These are phyloP conservation scores for Poecilia velifera DNA, from an alignment of 2,797 vertebrate genomes.

Conservation along the genomic window DNA sequence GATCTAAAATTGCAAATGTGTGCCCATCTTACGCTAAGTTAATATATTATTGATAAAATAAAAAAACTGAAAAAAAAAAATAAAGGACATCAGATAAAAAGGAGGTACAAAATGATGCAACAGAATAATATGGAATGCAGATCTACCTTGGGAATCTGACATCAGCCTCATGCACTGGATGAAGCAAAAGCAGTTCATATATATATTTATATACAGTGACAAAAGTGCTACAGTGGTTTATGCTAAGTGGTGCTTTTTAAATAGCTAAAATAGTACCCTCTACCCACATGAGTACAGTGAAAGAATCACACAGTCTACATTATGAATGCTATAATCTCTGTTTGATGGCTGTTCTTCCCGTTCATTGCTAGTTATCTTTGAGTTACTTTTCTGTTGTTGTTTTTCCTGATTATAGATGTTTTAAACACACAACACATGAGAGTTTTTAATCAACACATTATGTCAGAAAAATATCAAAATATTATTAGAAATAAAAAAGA, in stretches of 20 bases:
- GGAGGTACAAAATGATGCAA: slow-evolving; percentile 68
- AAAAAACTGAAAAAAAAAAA: slow-evolving; percentile 56
- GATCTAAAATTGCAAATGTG: slow-evolving; percentile 39
- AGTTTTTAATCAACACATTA: slow-evolving; percentile 21
- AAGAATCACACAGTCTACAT: slow-evolving; percentile 60
- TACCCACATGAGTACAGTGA: slow-evolving; percentile 51
- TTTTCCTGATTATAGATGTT: slow-evolving; percentile 34
- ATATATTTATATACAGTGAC: slow-evolving; percentile 75
- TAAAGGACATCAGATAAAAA: slow-evolving; percentile 64
- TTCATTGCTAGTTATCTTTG: slow-evolving; percentile 51
- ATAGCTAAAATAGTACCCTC: slow-evolving; percentile 67
- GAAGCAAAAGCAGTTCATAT: slow-evolving; percentile 68
- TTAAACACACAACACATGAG: slow-evolving; percentile 29
- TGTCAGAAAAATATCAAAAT: slow-evolving; percentile 26
- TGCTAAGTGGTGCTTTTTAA: slow-evolving; percentile 77
- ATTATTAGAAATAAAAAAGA: slow-evolving; percentile 38
- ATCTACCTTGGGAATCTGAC: slow-evolving; percentile 64
- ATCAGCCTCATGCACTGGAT: slow-evolving; percentile 55
- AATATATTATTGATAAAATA: slow-evolving; percentile 64
- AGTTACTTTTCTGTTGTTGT: slow-evolving; percentile 21
- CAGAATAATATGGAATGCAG: slow-evolving; percentile 69
- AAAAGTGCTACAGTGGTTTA: slow-evolving; percentile 81
- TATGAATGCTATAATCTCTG: slow-evolving; percentile 41
- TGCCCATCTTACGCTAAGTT: slow-evolving; percentile 48
- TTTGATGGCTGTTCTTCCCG: slow-evolving; percentile 66